Evolutionary conservation across 1,140 invertebrate species (phyloP), one percentile per base, ranked within the genome.

Genomic region (Drosophila pandora): DNA sequence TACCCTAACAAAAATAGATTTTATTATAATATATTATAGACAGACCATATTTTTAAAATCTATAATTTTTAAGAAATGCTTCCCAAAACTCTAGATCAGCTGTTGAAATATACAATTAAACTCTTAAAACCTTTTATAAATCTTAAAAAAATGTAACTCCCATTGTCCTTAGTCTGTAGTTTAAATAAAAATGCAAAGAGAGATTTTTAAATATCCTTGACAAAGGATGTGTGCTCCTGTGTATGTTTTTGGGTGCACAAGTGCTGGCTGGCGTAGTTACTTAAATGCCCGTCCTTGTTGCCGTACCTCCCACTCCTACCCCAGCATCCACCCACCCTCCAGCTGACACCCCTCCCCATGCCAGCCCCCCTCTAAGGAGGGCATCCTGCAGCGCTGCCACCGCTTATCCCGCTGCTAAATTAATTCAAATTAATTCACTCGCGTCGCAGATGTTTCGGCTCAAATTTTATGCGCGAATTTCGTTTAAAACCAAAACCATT

Each of bases 381-480:
- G 34, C 34, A 37, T 37, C 34, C 64, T 57, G 32, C 54, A 61
- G 39, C 21, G 22, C 23, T 50, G 54, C 52, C 50, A 39, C 43
- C 53, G 50, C 56, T 62, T 47, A 60, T 59, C 60, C 71, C 69
- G 48, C 73, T 82, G 78, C 71, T 68, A 87, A 87, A 87, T 87
- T 87, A 87, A 87, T 87, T 87, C 83, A 87, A 87, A 87, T 87
- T 87, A 87, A 87, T 87, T 87, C 83, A 87, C 83, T 87, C 48
- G 82, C 83, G 83, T 64, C 83, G 83, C 83, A 87, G 83, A 81
- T 87, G 83, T 81, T 87, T 87, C 83, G 68, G 83, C 83, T 88
- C 83, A 87, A 87, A 88, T 88, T 87, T 87, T 87, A 87, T 87
- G 83, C 83, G 79, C 75, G 63, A 88, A 76, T 83, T 83, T 83